Evolutionary conservation across 2,113 vertebrate genomes (phyloP).

Genomic region (Microcebus griseorufus): DNA sequence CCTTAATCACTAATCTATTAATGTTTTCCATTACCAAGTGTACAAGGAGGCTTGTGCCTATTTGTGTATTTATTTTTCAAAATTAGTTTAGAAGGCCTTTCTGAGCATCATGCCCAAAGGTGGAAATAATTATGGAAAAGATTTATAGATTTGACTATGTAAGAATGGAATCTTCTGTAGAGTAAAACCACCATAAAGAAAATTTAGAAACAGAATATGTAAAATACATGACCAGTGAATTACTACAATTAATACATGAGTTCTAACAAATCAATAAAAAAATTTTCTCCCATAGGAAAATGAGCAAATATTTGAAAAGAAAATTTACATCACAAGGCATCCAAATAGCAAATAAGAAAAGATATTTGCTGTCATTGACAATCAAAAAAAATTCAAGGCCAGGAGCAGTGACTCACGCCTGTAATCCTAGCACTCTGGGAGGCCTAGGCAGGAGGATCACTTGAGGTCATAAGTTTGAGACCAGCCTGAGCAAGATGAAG

Average conservation of each 20-base stretch:
- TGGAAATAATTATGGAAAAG: neutral
- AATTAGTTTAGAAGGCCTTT: neutral
- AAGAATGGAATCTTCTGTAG: neutral
- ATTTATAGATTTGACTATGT: neutral
- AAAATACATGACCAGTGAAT: neutral
- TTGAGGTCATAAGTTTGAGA: no score
- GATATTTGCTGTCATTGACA: neutral
- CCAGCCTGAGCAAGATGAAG: no score
- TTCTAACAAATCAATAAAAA: neutral
- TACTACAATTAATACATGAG: neutral
- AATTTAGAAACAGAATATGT: neutral
- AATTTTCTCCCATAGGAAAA: neutral
- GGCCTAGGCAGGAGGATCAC: no score
- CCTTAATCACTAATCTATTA: no score
- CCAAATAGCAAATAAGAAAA: neutral
- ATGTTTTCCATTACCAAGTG: no score
- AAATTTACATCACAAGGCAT: neutral
- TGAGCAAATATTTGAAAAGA: neutral
- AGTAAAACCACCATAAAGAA: neutral
- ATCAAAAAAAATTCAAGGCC: neutral
- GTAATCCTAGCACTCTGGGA: no score
- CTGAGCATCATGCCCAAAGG: neutral
- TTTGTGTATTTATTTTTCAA: neutral
- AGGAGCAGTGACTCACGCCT: no score
- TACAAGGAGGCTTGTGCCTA: no score